These are phyloP conservation scores for Lasiurus borealis DNA, from an alignment of 2,113 vertebrate species.

Conservation along the genomic window DNA sequence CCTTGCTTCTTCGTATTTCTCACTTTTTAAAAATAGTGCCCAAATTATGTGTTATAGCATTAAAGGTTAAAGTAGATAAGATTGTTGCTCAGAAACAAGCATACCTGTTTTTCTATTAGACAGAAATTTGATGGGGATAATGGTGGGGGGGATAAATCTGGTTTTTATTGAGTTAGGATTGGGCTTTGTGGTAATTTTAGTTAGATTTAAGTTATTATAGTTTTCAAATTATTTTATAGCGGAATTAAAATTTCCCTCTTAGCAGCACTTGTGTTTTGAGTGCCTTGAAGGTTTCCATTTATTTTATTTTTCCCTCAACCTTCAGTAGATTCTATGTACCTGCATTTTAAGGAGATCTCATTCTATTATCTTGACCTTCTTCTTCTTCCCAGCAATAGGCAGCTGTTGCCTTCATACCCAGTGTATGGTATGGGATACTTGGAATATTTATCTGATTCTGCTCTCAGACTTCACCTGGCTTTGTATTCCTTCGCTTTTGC, in stretches of 20 bases:
- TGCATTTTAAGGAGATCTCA: background rate
- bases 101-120: background rate
- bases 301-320: background rate
- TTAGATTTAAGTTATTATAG: background rate
- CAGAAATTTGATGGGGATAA: background rate
- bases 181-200: background rate
- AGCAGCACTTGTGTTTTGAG: background rate
- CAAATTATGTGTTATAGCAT: background rate
- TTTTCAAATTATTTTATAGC: background rate
- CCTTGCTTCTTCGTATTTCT: background rate
- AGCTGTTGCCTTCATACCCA: background rate
- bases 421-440: background rate
- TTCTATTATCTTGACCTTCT: background rate
- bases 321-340: background rate
- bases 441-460: background rate
- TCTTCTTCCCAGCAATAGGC: background rate
- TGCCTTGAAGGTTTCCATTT: background rate
- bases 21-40: background rate
- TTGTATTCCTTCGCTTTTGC: background rate
- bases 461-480: background rate
- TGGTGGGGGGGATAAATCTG: background rate
- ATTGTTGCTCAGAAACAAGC: background rate
- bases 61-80: background rate
- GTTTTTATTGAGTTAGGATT: background rate
- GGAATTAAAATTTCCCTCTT: background rate